These are phyloP conservation scores for Galerucella pusilla DNA, from an alignment of 2,888 invertebrate genomes.

Conservation along the genomic window DNA sequence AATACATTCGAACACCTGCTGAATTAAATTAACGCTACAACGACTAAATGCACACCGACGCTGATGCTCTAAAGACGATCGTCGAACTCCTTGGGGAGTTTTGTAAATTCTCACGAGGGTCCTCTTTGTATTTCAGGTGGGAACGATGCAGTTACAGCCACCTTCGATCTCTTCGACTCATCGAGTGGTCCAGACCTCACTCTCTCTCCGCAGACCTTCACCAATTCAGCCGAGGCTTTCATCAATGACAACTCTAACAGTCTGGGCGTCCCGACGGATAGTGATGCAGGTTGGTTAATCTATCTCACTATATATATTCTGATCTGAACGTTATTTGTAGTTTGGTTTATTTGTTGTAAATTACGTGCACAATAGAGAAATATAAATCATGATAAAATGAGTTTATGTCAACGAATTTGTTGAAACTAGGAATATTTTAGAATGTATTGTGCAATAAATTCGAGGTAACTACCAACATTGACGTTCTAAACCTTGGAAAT, in stretches of 20 bases:
- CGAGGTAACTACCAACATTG: no score
- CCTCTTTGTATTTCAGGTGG: slow-evolving; percentile 53
- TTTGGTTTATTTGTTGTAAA: slow-evolving; percentile 2
- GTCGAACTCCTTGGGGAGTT: slow-evolving; percentile 19
- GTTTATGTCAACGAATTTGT: no score
- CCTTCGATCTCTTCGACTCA: slow-evolving; percentile 72
- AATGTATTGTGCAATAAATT: no score
- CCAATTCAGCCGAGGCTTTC: slow-evolving; percentile 73
- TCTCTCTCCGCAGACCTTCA: slow-evolving; percentile 72
- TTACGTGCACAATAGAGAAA: background rate
- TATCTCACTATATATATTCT: background rate
- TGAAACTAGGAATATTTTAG: no score
- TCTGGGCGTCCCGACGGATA: slow-evolving; percentile 71
- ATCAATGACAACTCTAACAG: slow-evolving; percentile 75
- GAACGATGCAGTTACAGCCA: slow-evolving; percentile 61
- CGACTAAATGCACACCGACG: background rate
- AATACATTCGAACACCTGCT: background rate
- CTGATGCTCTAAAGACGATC: slow-evolving; percentile 7
- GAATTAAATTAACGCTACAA: background rate
- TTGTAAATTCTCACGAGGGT: slow-evolving; percentile 26
- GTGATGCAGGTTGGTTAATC: slow-evolving; percentile 67
- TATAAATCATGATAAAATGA: background rate
- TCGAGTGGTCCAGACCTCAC: slow-evolving; percentile 72
- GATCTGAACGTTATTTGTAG: no score
- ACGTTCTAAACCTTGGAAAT: no score